A percentile compares a stretch with the other conserved stretches of the same genome.
Conservation (phyloP, 1,140 invertebrate genomes). For the Orchesella cincta region DNA sequence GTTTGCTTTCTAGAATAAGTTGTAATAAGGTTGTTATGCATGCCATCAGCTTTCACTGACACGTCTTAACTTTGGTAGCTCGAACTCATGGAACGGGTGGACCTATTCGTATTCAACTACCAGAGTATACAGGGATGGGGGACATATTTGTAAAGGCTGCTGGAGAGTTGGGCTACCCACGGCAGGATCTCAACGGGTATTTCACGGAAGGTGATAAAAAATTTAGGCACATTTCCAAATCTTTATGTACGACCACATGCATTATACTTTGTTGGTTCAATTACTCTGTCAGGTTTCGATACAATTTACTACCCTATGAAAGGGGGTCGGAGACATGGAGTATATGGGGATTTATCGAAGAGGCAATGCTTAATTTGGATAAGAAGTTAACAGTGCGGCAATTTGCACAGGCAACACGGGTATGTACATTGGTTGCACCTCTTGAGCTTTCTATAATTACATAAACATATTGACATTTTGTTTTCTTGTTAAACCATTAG, state of each 20-base stretch:
- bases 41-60: background rate
- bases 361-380: background rate
- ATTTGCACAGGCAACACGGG: constrained; percentile 17
- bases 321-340: background rate
- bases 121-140: constrained; percentile 26
- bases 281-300: constrained; percentile 8
- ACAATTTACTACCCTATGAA: constrained; percentile 27
- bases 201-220: constrained; percentile 23
- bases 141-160: constrained; percentile 7
- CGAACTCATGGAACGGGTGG: constrained; percentile 24
- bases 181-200: constrained; percentile 28
- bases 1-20: background rate
- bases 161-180: constrained; percentile 8
- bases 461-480: too few species aligned
- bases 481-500: too few species aligned
- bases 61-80: background rate
- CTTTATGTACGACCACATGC: background rate
- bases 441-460: too few species aligned
- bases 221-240: too few species aligned
- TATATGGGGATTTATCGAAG: constrained; percentile 17
- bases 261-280: background rate
- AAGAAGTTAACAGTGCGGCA: constrained; percentile 1
- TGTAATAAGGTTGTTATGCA: background rate
- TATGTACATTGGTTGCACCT: too few species aligned
- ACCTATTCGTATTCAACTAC: background rate